These are phyloP conservation scores for Psittacula echo DNA, from an alignment of 2,797 vertebrate genomes.

Conservation along the genomic window DNA sequence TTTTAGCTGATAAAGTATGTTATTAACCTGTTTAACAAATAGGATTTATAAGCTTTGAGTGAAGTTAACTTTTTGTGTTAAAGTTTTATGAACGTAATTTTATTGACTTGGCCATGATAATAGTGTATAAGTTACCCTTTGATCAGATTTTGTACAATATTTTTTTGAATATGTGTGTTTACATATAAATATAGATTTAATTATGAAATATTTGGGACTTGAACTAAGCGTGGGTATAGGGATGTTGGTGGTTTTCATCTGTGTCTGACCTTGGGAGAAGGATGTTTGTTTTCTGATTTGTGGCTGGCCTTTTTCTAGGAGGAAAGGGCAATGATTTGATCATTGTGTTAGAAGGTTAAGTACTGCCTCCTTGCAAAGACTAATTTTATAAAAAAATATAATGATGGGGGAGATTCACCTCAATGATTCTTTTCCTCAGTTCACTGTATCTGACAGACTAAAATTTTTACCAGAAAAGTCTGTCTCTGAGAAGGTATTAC, in stretches of 20 bases:
- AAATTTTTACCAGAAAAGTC: neutral
- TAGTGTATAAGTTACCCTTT: neutral
- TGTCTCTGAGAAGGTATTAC: neutral
- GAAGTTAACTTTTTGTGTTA: neutral
- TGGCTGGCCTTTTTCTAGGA: neutral
- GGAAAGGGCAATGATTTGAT: neutral
- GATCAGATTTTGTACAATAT: neutral
- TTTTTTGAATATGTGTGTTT: neutral
- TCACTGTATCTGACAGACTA: neutral
- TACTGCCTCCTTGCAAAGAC: neutral
- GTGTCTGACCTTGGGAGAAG: neutral
- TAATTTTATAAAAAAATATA: neutral
- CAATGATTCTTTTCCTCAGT: neutral
- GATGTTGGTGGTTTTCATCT: neutral
- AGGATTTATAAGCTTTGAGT: conserved; percentile 7
- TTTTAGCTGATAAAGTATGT: conserved; percentile 12
- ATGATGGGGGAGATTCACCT: neutral
- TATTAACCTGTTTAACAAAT: conserved; percentile 32
- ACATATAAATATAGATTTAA: neutral
- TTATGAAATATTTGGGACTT: neutral
- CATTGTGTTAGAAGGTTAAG: neutral
- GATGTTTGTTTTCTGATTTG: neutral
- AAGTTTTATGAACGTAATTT: neutral
- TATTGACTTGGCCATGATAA: neutral
- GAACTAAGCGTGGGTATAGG: neutral